Percentiles rank a stretch among this genome's conserved stretches.
These are phyloP conservation scores for Oreochromis tanganicae DNA, from an alignment of 2,113 vertebrate species.

Conservation along the genomic window DNA sequence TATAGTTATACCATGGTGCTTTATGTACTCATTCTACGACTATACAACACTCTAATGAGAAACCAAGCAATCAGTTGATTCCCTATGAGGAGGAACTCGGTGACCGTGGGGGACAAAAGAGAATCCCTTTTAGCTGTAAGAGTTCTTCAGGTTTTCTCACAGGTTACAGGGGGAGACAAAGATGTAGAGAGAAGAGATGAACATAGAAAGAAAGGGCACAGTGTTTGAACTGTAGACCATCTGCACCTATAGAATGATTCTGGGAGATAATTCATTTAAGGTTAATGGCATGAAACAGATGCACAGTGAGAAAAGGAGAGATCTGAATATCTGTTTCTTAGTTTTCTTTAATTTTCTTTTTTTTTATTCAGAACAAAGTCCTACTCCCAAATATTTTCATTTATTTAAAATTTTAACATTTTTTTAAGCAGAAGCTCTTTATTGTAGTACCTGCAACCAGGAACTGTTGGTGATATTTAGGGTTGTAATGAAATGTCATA, in stretches of 20 bases:
- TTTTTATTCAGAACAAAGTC: not conserved
- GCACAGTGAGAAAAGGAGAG: not conserved
- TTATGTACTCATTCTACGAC: not conserved
- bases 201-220: not conserved
- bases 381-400: not conserved
- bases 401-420: not conserved
- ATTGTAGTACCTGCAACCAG: not conserved
- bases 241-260: not conserved
- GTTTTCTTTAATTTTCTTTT: not conserved
- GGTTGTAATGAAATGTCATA: not conserved
- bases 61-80: not conserved
- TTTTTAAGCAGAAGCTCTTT: not conserved
- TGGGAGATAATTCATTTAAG: not conserved
- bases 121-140: not conserved
- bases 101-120: not conserved
- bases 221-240: not conserved
- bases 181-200: not conserved
- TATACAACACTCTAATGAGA: not conserved
- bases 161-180: not conserved
- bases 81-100: not conserved
- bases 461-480: not conserved
- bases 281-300: not conserved
- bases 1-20: not conserved
- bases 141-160: not conserved
- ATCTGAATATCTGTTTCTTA: not conserved